A percentile compares a stretch with the other conserved stretches of the same genome.
These are phyloP conservation scores for Schizopygopsis pylzovi DNA, from an alignment of 2,797 vertebrate species.

Conservation along the genomic window DNA sequence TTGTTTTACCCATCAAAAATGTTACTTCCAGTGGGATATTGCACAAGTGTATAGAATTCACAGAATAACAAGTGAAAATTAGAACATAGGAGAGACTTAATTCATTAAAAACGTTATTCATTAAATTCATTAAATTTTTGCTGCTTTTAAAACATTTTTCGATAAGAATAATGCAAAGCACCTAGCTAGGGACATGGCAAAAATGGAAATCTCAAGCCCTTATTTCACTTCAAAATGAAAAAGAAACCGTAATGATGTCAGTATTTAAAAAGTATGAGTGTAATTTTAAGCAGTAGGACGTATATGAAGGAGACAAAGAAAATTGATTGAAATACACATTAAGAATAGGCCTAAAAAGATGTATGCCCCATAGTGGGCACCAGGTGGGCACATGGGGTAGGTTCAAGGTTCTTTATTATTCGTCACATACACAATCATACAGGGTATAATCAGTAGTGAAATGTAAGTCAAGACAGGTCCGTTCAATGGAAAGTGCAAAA, in stretches of 20 bases:
- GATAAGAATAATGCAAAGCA: no score
- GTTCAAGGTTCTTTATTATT: no score
- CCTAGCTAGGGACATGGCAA: not conserved
- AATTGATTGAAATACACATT: not conserved
- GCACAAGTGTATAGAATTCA: no score
- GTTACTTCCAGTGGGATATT: not conserved
- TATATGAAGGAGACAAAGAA: not conserved
- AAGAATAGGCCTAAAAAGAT: not conserved
- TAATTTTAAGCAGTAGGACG: not conserved
- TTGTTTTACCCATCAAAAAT: not conserved
- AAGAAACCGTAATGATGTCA: not conserved
- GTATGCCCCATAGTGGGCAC: not conserved
- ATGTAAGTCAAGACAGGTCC: no score
- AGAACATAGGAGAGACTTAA: not conserved
- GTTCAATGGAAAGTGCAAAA: no score
- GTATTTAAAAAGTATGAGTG: not conserved
- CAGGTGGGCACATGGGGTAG: no score
- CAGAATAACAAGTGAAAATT: not conserved
- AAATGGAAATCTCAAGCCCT: not conserved
- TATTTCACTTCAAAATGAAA: not conserved
- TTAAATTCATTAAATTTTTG: no score
- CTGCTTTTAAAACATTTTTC: not conserved
- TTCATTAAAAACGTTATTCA: not conserved
- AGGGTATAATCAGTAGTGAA: no score
- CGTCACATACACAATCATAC: no score